These are phyloP conservation scores for Xiphophorus maculatus DNA, from an alignment of 2,113 vertebrate species.

Conservation along the genomic window DNA sequence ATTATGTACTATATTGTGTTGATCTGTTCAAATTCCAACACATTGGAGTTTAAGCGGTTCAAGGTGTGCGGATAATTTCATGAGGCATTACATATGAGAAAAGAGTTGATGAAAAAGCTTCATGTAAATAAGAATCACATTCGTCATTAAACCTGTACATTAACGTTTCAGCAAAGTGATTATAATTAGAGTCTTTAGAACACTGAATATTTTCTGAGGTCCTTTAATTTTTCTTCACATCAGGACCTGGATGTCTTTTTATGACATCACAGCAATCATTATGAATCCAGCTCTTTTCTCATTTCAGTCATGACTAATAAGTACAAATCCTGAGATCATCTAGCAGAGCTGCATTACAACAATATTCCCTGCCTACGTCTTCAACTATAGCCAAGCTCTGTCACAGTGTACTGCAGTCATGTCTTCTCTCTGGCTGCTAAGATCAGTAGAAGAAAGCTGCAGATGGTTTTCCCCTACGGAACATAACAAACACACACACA, in stretches of 20 bases:
- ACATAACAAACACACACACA: constrained; percentile 44
- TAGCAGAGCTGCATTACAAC: constrained; percentile 54
- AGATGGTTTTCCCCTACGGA: constrained; percentile 61
- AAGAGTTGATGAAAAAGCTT: no score
- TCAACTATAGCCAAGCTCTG: constrained; percentile 54
- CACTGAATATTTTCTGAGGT: constrained; percentile 4
- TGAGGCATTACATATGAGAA: no score
- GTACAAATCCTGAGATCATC: constrained; percentile 56
- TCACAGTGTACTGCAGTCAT: constrained; percentile 47
- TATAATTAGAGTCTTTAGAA: constrained; percentile 26
- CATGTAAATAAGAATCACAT: not conserved
- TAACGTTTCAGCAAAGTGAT: constrained; percentile 11
- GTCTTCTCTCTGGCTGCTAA: constrained; percentile 44
- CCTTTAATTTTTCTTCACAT: constrained; percentile 1
- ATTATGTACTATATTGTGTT: no score
- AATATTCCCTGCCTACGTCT: constrained; percentile 51
- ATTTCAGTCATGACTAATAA: constrained; percentile 45
- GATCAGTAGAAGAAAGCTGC: constrained; percentile 51
- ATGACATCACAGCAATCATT: constrained; percentile 34
- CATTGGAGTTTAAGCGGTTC: no score
- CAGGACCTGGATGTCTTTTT: constrained; percentile 19
- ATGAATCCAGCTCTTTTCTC: constrained; percentile 34
- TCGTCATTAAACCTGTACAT: not conserved
- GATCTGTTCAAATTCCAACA: no score
- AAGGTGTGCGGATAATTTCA: no score